These are phyloP conservation scores for Pyrgilauda ruficollis DNA, from an alignment of 2,113 vertebrate genomes.

Conservation along the genomic window DNA sequence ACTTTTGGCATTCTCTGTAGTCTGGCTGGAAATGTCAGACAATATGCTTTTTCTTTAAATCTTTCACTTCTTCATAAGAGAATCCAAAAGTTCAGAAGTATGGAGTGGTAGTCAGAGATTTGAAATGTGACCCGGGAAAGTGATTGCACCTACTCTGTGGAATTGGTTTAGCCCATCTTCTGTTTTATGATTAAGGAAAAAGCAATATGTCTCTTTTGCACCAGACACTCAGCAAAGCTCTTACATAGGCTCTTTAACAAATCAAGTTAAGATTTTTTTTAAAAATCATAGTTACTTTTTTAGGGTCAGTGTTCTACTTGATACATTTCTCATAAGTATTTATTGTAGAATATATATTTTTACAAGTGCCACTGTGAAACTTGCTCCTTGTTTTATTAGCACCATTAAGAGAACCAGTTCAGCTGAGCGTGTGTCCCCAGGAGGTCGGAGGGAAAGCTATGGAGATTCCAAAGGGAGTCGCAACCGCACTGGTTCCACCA, in stretches of 20 bases:
- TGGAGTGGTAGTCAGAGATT: not conserved
- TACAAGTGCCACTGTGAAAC: not conserved
- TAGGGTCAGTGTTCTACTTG: not conserved
- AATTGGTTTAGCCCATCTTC: not conserved
- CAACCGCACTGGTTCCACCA: constrained; percentile 89
- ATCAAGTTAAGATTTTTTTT: not conserved
- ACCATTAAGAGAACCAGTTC: constrained; percentile 94
- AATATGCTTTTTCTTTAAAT: not conserved
- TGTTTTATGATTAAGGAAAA: not conserved
- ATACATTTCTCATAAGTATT: not conserved
- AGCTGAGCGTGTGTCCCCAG: constrained; percentile 87
- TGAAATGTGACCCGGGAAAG: not conserved
- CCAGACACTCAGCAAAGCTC: not conserved
- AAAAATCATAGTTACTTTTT: not conserved
- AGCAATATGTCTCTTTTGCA: not conserved
- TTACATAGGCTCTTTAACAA: not conserved
- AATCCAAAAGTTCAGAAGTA: not conserved
- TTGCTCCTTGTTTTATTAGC: constrained; percentile 60
- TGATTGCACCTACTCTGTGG: not conserved
- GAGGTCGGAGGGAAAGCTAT: constrained; percentile 84
- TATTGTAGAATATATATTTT: not conserved
- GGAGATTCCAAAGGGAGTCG: constrained; percentile 88
- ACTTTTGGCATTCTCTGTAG: not conserved
- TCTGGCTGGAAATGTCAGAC: not conserved
- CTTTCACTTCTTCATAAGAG: not conserved